Percentiles rank a stretch among this genome's conserved stretches.
Conservation (phyloP, 2,113 vertebrate genomes). For the Enhydra lutris region DNA sequence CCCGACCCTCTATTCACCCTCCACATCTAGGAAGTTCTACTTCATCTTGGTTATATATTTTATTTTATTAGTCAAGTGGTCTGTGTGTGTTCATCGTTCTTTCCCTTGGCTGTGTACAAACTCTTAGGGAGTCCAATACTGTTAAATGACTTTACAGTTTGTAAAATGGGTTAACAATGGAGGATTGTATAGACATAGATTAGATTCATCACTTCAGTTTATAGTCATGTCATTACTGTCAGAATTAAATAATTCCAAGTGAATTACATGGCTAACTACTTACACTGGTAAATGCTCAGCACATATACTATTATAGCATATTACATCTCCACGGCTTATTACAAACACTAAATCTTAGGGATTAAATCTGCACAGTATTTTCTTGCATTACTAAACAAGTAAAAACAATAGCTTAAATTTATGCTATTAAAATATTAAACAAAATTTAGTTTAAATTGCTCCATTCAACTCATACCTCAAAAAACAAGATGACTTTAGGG, state of each 20-base stretch:
- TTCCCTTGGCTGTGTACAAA: background rate
- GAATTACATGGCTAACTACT: background rate
- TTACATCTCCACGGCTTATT: background rate
- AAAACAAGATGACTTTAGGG: slow-evolving; percentile 91
- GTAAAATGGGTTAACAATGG: background rate
- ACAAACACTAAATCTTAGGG: background rate
- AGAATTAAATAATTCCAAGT: background rate
- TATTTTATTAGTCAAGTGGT: background rate
- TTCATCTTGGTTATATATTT: background rate
- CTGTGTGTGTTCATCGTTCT: background rate
- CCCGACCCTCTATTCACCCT: background rate
- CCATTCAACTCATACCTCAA: slow-evolving; percentile 88
- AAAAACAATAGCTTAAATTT: background rate
- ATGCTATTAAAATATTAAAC: background rate
- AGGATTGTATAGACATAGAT: background rate
- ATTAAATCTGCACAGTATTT: background rate
- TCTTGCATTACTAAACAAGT: background rate
- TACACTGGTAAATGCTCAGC: background rate
- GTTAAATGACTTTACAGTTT: background rate
- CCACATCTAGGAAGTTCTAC: background rate
- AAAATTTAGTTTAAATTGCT: slow-evolving; percentile 9
- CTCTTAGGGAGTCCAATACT: background rate
- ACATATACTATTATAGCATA: background rate
- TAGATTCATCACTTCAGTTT: background rate
- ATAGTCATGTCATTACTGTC: background rate